These are phyloP conservation scores for Gila robusta DNA, from an alignment of 2,797 vertebrate genomes.

Conservation along the genomic window DNA sequence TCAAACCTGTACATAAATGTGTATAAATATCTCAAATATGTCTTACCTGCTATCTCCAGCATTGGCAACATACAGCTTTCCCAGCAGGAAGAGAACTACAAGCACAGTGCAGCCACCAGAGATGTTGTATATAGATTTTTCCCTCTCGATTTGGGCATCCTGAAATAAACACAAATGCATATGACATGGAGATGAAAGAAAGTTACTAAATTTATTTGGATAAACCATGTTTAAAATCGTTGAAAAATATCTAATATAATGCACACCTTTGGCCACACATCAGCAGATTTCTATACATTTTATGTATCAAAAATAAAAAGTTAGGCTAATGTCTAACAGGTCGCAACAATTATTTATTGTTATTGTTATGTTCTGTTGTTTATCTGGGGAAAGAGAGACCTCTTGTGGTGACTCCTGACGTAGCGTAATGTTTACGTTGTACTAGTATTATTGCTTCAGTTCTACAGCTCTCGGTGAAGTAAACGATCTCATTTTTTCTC, in stretches of 20 bases:
- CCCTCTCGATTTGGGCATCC: constrained; percentile 93
- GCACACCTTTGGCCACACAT: neutral
- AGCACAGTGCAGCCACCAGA: constrained; percentile 94
- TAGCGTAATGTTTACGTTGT: too few species aligned
- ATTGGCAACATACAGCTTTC: constrained; percentile 93
- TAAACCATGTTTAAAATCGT: neutral
- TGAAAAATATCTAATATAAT: neutral
- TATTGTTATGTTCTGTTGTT: too few species aligned
- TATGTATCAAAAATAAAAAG: neutral
- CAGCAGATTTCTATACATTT: neutral
- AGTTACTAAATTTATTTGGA: neutral
- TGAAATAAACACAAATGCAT: constrained; percentile 67
- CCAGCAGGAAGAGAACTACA: constrained; percentile 87
- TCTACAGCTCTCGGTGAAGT: too few species aligned
- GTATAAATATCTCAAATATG: neutral
- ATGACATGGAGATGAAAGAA: neutral
- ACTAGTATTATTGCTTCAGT: too few species aligned
- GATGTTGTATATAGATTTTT: constrained; percentile 87
- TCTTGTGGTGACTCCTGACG: too few species aligned
- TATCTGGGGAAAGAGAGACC: too few species aligned
- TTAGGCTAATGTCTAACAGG: neutral
- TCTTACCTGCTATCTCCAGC: constrained; percentile 96
- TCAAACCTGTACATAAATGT: neutral
- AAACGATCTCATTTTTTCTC: too few species aligned
- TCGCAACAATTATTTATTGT: neutral